Percentiles rank a stretch among this genome's conserved stretches.
These are phyloP conservation scores for Andrena bicolor DNA, from an alignment of 2,888 invertebrate genomes.

Conservation along the genomic window DNA sequence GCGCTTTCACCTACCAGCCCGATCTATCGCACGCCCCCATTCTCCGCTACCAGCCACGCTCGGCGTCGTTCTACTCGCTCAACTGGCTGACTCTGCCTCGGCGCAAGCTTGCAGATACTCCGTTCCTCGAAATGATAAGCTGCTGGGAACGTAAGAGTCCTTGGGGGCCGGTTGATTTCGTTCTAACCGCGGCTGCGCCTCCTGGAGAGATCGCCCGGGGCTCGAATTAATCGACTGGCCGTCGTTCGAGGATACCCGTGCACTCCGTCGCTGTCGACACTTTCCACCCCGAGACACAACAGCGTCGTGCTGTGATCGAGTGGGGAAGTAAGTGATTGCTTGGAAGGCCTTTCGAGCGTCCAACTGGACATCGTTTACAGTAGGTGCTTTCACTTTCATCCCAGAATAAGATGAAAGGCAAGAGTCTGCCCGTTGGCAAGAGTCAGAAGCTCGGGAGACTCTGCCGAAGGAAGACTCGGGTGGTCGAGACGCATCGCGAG, in stretches of 20 bases:
- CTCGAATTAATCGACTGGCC: background rate
- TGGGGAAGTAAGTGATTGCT: background rate
- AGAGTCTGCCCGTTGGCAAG: too few species aligned
- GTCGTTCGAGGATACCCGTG: background rate
- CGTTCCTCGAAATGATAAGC: too few species aligned
- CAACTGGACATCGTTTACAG: background rate
- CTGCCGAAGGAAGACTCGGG: background rate
- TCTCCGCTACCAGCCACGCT: too few species aligned
- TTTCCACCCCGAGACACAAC: background rate
- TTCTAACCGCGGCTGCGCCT: background rate
- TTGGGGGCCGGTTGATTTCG: background rate
- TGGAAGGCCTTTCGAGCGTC: background rate
- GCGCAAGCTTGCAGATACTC: too few species aligned
- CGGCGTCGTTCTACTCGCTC: too few species aligned
- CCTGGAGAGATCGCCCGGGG: background rate
- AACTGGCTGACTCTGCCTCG: too few species aligned
- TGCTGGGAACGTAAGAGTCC: too few species aligned
- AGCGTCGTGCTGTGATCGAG: too few species aligned
- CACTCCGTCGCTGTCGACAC: background rate
- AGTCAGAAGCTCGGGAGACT: too few species aligned
- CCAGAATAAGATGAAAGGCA: too few species aligned
- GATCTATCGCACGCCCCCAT: too few species aligned
- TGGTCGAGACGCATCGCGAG: background rate
- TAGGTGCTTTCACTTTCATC: too few species aligned
- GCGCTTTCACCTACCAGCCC: background rate